Percentiles rank a stretch among this genome's conserved stretches.
phyloP scores from a whole-genome alignment of 2,797 vertebrate species.

The Cuniculus paca region DNA sequence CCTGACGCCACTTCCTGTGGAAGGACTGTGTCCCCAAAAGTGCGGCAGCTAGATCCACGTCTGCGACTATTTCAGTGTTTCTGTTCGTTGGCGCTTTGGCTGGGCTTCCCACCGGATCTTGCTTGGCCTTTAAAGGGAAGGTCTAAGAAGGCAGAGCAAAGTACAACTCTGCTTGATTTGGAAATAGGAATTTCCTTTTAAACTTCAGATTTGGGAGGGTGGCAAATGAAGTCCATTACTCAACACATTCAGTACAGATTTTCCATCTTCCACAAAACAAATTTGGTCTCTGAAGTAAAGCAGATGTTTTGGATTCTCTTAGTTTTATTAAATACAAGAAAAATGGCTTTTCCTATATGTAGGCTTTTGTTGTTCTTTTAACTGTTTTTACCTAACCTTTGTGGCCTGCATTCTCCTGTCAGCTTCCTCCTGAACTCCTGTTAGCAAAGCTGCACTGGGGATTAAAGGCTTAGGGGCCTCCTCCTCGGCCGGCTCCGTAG shows the following conservation, averaged over 20 bases:
- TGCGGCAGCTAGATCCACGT: not conserved
- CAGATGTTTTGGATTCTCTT: not conserved
- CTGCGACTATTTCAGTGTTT: not conserved
- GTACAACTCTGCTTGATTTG: conserved; percentile 4
- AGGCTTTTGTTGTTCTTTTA: not conserved
- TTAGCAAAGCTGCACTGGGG: conserved; percentile 39
- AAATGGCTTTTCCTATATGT: conserved; percentile 25
- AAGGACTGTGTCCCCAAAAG: not conserved
- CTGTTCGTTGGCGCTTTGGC: conserved; percentile 10
- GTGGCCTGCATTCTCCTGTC: conserved; percentile 50
- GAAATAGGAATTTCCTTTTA: conserved; percentile 24
- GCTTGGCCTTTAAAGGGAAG: not conserved
- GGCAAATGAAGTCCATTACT: not conserved
- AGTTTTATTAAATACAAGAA: not conserved
- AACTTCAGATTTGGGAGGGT: not conserved
- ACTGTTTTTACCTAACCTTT: conserved; percentile 39
- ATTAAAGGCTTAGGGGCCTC: conserved; percentile 68
- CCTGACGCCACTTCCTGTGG: not conserved
- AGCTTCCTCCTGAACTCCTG: not conserved
- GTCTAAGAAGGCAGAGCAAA: not conserved
- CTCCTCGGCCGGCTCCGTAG: not conserved
- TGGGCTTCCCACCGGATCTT: not conserved
- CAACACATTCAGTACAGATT: not conserved
- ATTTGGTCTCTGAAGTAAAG: conserved; percentile 35
- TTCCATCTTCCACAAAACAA: not conserved